Evolutionary conservation across 92 coral and sea anemone genomes (phyloP).

Genomic region (Palythoa caribaeorum): DNA sequence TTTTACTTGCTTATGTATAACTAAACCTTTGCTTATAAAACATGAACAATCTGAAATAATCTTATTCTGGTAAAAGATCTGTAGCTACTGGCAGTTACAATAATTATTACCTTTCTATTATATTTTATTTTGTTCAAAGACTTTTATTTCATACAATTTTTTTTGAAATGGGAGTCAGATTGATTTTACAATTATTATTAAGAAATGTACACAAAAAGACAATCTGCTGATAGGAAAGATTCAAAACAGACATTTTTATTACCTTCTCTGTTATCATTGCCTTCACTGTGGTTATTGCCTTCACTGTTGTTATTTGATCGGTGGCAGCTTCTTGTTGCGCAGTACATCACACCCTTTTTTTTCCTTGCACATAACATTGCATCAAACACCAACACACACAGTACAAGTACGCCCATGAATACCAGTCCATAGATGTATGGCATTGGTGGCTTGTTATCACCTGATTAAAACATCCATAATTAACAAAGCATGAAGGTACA

Average conservation of each 20-base stretch:
- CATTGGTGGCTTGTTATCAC: background rate
- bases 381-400: slow-evolving; percentile 26
- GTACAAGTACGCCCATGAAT: slow-evolving; percentile 28
- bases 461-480: background rate
- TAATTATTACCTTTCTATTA: too few relatives aligned
- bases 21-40: too few relatives aligned
- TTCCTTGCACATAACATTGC: slow-evolving; percentile 38
- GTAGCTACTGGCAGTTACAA: too few relatives aligned
- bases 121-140: too few relatives aligned
- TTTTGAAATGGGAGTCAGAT: too few relatives aligned
- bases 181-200: too few relatives aligned
- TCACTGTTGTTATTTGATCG: background rate
- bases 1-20: too few relatives aligned
- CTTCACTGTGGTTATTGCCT: background rate
- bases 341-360: slow-evolving; percentile 9
- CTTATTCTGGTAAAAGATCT: too few relatives aligned
- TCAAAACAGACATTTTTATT: background rate
- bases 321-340: slow-evolving; percentile 36
- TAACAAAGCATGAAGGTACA: too few relatives aligned
- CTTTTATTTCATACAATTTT: too few relatives aligned
- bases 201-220: background rate
- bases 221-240: background rate
- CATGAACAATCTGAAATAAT: too few relatives aligned
- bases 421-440: slow-evolving; percentile 14
- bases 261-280: slow-evolving; percentile 24